These are phyloP conservation scores for Eupithecia dodoneata DNA, from an alignment of 2,888 invertebrate genomes.

Conservation along the genomic window DNA sequence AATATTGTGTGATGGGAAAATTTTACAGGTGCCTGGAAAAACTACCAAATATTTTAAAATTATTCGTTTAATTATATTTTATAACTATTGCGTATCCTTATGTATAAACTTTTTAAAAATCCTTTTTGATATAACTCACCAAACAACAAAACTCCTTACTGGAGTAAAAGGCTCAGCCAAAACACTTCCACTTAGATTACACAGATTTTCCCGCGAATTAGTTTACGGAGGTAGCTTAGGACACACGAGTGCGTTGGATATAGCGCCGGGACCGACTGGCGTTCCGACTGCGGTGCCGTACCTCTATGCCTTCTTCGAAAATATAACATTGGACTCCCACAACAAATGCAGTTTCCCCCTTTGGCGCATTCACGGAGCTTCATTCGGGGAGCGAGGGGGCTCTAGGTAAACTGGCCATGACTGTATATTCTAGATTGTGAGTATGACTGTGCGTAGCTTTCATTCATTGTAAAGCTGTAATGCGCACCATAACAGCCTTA, in stretches of 20 bases:
- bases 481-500: conserved; percentile 34
- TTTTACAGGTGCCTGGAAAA: neutral
- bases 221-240: conserved; percentile 53
- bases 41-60: neutral
- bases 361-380: conserved; percentile 43
- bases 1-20: neutral
- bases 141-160: conserved; percentile 32
- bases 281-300: conserved; percentile 54
- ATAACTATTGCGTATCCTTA: neutral
- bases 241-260: conserved; percentile 65
- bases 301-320: conserved; percentile 73
- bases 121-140: conserved; percentile 32
- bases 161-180: conserved; percentile 44
- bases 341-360: conserved; percentile 51
- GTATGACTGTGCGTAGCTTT: conserved; percentile 64
- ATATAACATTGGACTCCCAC: conserved; percentile 53
- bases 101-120: neutral
- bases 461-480: conserved; percentile 57
- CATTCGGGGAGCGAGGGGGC: conserved; percentile 49
- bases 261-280: conserved; percentile 70
- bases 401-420: conserved; percentile 54
- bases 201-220: conserved; percentile 50
- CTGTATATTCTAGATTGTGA: conserved; percentile 8
- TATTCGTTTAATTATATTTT: neutral
- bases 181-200: conserved; percentile 50